Percentiles rank a stretch among this genome's conserved stretches.
phyloP scores from a whole-genome alignment of 2,113 vertebrate species.

The Mormyrus lacerda region DNA sequence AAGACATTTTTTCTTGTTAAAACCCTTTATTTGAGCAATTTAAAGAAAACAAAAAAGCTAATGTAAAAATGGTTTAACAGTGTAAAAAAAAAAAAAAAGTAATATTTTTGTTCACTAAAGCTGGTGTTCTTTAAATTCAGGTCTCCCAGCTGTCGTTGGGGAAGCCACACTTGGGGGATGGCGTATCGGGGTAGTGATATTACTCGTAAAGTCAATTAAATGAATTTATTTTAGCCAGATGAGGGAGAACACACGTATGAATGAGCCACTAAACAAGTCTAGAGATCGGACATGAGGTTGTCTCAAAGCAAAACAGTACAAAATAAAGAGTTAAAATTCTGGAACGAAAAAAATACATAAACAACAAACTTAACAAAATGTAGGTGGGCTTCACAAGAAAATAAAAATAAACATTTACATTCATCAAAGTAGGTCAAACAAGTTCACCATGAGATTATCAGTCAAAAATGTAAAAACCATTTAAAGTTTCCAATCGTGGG shows the following conservation, averaged over 20 bases:
- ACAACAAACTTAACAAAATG: conserved; percentile 16
- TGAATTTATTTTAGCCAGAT: conserved; percentile 49
- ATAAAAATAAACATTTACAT: conserved; percentile 56
- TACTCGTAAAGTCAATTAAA: conserved; percentile 48
- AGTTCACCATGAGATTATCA: conserved; percentile 55
- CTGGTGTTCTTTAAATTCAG: conserved; percentile 52
- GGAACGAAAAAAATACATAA: conserved; percentile 5
- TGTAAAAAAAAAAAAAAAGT: conserved; percentile 59
- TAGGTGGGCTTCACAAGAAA: conserved; percentile 3
- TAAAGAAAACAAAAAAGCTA: conserved; percentile 48
- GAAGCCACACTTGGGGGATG: conserved; percentile 40
- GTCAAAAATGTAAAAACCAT: conserved; percentile 39
- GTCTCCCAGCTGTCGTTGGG: conserved; percentile 2
- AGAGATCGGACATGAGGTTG: conserved; percentile 21
- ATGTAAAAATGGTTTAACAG: conserved; percentile 53
- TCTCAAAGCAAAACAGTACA: conserved; percentile 38
- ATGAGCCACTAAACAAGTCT: conserved; percentile 50
- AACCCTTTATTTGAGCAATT: conserved; percentile 66
- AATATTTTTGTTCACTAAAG: conserved; percentile 65
- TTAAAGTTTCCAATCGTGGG: conserved; percentile 26
- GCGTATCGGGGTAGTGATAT: conserved; percentile 41
- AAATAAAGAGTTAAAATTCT: conserved; percentile 20
- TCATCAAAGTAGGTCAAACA: conserved; percentile 54
- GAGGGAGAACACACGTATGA: conserved; percentile 53
- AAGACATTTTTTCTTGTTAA: conserved; percentile 41